Conservation (phyloP, 1,140 invertebrate species). For the Pissodes strobi region DNA sequence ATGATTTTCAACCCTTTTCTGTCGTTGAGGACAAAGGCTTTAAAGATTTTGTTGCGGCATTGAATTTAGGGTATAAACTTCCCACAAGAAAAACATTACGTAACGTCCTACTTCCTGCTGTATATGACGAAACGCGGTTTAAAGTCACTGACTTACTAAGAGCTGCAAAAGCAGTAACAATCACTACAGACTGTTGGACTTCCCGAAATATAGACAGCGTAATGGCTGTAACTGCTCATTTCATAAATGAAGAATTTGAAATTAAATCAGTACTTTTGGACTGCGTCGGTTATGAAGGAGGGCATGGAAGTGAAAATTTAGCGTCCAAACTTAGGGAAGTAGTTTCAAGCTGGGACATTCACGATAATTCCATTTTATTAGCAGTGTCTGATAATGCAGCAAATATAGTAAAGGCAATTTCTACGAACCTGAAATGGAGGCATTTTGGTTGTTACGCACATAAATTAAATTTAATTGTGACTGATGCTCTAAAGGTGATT, state of each 20-base stretch:
- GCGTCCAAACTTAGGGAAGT: too few species aligned
- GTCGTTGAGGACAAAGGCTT: constrained; percentile 49
- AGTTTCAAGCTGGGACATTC: too few species aligned
- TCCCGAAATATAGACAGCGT: constrained; percentile 29
- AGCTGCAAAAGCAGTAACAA: too few species aligned
- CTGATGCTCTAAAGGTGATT: constrained; percentile 28
- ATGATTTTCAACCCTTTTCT: constrained; percentile 42
- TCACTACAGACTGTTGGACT: constrained; percentile 39
- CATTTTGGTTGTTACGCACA: constrained; percentile 39
- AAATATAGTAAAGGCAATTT: constrained; percentile 37
- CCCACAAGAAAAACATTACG: constrained; percentile 40
- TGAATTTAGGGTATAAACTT: constrained; percentile 46
- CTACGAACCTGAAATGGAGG: constrained; percentile 34
- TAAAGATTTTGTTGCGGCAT: constrained; percentile 34
- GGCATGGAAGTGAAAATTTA: constrained; percentile 15
- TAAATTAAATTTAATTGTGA: constrained; percentile 35
- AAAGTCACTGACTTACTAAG: too few species aligned
- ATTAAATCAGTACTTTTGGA: constrained; percentile 22
- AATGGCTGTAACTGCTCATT: constrained; percentile 30
- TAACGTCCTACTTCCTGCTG: constrained; percentile 27
- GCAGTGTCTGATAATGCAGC: constrained; percentile 36
- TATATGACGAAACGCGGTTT: constrained; percentile 25
- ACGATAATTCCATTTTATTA: constrained; percentile 5
- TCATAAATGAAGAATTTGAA: constrained; percentile 19
- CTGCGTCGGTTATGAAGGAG: neutral